Evolutionary conservation across 2,797 vertebrate genomes (phyloP).

Genomic region (Manis crassicaudata): DNA sequence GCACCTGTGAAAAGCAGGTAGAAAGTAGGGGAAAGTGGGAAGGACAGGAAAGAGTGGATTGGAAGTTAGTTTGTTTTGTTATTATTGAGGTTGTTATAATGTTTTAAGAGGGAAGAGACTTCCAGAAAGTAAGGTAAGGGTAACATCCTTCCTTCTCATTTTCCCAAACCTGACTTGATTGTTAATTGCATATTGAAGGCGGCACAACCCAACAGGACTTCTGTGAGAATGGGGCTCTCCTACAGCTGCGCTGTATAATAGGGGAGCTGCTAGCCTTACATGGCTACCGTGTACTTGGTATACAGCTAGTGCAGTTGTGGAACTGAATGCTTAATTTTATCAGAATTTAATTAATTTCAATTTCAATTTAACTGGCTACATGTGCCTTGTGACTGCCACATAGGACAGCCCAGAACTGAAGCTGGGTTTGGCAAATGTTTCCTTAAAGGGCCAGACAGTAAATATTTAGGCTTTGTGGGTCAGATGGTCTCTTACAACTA

Average conservation of each 20-base stretch:
- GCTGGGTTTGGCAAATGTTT: background rate
- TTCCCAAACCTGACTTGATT: background rate
- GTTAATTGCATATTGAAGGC: background rate
- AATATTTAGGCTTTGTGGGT: background rate
- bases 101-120: background rate
- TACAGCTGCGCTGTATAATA: fast-evolving
- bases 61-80: background rate
- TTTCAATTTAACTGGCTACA: background rate
- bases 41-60: background rate
- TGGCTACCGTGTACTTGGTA: background rate
- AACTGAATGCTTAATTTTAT: background rate
- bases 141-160: background rate
- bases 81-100: background rate
- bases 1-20: background rate
- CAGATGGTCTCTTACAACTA: background rate
- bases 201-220: background rate
- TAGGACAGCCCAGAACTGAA: background rate
- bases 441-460: background rate
- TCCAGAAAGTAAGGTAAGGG: background rate
- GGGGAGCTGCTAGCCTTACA: too few species aligned
- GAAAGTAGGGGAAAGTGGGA: background rate
- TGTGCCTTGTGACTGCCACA: background rate
- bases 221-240: fast-evolving
- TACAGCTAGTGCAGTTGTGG: background rate
- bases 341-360: background rate